Evolutionary conservation across 2,113 vertebrate genomes (phyloP).

Genomic region (Eulemur rufifrons): DNA sequence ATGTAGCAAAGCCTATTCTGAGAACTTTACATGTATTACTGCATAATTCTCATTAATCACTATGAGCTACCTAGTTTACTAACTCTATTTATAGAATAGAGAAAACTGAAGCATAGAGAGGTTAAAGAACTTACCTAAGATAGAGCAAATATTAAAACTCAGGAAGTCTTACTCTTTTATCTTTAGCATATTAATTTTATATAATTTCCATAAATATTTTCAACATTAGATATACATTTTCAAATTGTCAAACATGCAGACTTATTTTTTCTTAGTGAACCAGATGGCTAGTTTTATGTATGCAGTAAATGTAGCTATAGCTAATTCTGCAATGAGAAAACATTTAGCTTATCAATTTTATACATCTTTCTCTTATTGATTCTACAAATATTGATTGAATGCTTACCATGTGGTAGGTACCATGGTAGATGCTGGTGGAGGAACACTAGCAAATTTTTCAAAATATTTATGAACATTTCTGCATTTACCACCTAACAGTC

Average conservation of each 20-base stretch:
- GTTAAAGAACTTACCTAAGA: neutral
- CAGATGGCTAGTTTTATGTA: neutral
- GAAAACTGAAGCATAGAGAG: neutral
- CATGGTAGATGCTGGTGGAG: neutral
- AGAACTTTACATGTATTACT: neutral
- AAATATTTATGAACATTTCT: neutral
- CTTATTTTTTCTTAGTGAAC: neutral
- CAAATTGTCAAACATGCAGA: neutral
- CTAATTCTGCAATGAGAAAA: conserved; percentile 15
- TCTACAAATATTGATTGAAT: neutral
- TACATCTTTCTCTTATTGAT: neutral
- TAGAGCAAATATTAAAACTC: neutral
- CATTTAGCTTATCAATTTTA: neutral
- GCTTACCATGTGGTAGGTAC: neutral
- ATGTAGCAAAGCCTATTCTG: neutral
- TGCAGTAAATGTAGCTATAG: neutral
- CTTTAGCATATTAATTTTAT: neutral
- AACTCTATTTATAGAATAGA: neutral
- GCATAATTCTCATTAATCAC: neutral
- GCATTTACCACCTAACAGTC: neutral
- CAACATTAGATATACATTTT: neutral
- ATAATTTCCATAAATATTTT: neutral
- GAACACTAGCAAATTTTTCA: neutral
- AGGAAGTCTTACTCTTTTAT: neutral
- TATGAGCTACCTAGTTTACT: neutral